Evolutionary conservation across 2,113 vertebrate species (phyloP), one percentile per base, ranked within the genome.

Genomic region (Urocitellus parryii): DNA sequence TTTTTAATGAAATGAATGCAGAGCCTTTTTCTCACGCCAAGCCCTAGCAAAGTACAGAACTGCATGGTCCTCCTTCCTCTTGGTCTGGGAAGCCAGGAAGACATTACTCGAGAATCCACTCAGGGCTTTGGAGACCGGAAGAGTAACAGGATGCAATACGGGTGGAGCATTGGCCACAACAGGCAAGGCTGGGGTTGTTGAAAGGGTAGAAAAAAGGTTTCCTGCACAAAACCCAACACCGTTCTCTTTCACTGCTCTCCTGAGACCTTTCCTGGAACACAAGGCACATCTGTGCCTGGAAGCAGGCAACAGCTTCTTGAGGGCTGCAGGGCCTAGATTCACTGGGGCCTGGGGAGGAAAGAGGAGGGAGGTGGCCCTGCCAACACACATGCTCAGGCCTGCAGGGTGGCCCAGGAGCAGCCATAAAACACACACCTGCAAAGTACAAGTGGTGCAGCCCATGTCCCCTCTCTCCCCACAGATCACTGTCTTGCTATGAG

Each of bases 181-280:
- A 97, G 96, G 88, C 70, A 88, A 78, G 34, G 42, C 83, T 97
- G 94, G 93, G 92, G 91, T 65, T 98, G 56, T 37, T 90, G 96
- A 82, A 96, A 94, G 92, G 91, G 96, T 88, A 95, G 95, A 94
- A 97, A 53, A 98, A 97, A 97, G 82, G 87, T 97, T 97, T 96
- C 89, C 95, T 97, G 65, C 95, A 92, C 96, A 87, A 98, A 97
- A 96, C 42, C 94, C 97, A 98, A 92, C 93, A 74, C 34, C 34
- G 68, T 86, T 98, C 98, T 97, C 96, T 97, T 98, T 98, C 97
- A 96, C 88, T 97, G 96, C 97, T 96, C 88, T 80, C 61, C 51
- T 77, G 87, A 82, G 83, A 29, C 88, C 82, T 72, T 90, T 95
- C 74, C 94, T 94, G 96, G 96, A 96, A 97, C 97, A 95, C 67